A percentile compares a stretch with the other conserved stretches of the same genome.
phyloP scores from a whole-genome alignment of 2,113 vertebrate species.

The Elanus axillaris region DNA sequence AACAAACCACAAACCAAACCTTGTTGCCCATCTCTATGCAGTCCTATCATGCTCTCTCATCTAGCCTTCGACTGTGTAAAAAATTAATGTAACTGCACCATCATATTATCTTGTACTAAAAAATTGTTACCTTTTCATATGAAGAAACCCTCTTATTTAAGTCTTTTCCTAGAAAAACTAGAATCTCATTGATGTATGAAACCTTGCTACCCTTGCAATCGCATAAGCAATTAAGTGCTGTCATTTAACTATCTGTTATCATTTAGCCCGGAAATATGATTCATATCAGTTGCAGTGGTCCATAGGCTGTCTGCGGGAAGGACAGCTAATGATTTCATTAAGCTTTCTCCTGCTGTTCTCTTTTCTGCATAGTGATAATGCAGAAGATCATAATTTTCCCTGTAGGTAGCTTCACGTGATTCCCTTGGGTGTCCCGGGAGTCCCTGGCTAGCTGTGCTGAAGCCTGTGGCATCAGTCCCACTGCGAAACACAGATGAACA shows the following conservation, averaged over 20 bases:
- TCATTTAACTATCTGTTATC: background rate
- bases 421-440: background rate
- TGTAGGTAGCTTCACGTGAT: background rate
- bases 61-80: background rate
- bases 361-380: background rate
- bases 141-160: background rate
- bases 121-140: background rate
- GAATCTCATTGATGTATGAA: background rate
- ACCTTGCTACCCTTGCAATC: background rate
- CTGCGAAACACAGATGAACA: accelerated
- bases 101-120: background rate
- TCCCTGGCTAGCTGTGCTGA: background rate
- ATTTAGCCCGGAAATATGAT: background rate
- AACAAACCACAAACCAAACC: accelerated
- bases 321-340: background rate
- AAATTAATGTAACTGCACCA: background rate
- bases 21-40: background rate
- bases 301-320: background rate
- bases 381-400: background rate
- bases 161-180: background rate
- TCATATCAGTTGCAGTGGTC: background rate
- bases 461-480: background rate
- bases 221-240: background rate
- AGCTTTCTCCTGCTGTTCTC: background rate
- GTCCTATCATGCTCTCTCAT: background rate